These are phyloP conservation scores for Campoletis raptor DNA, from an alignment of 2,888 invertebrate genomes.

Conservation along the genomic window DNA sequence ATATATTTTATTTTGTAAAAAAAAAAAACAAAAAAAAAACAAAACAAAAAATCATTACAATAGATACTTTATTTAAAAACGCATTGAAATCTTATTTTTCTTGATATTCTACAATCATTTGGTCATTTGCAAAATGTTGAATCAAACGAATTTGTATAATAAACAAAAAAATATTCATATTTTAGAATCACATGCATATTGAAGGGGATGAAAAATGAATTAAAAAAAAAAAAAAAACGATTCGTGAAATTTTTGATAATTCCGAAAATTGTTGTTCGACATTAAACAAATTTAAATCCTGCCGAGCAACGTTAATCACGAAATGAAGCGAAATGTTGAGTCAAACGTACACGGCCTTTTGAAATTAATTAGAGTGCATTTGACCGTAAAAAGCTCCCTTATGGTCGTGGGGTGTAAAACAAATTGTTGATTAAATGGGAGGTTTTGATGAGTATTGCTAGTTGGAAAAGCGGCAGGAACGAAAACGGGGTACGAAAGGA, in stretches of 20 bases:
- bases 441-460: conserved; percentile 26
- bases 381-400: conserved; percentile 25
- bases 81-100: background rate
- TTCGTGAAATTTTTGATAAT: background rate
- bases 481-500: conserved; percentile 24
- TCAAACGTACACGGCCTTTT: background rate
- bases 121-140: background rate
- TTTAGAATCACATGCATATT: background rate
- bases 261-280: background rate
- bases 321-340: conserved; percentile 2
- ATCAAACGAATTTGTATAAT: background rate
- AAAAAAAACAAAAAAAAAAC: too few relatives aligned
- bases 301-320: conserved; percentile 1
- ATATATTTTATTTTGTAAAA: background rate
- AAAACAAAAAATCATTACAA: background rate
- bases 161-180: background rate
- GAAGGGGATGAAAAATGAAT: background rate
- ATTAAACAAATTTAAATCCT: conserved; percentile 11
- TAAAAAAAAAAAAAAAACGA: background rate
- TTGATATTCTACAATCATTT: too few relatives aligned
- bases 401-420: conserved; percentile 19
- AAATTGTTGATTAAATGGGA: conserved; percentile 54
- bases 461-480: conserved; percentile 27
- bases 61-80: background rate
- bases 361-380: conserved; percentile 40